These are phyloP conservation scores for Sebastes kiyomatsui DNA, from an alignment of 2,797 vertebrate genomes.

Conservation along the genomic window DNA sequence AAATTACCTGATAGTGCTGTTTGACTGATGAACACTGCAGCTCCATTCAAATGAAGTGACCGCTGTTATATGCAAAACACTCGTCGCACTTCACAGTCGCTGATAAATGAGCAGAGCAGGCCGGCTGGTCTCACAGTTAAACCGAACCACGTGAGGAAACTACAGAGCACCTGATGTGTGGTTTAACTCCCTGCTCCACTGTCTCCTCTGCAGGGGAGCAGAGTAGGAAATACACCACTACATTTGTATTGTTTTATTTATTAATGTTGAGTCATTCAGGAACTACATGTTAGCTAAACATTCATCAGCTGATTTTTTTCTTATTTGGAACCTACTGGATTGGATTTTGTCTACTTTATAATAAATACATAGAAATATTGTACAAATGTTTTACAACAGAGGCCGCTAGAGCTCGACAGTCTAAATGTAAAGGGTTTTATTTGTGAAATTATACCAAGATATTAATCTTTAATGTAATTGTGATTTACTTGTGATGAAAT, in stretches of 20 bases:
- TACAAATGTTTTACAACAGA: background rate
- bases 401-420: background rate
- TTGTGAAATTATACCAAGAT: background rate
- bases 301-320: background rate
- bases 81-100: background rate
- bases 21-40: slow-evolving; percentile 5
- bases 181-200: background rate
- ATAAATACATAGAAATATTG: background rate
- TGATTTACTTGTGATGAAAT: background rate
- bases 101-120: background rate
- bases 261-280: background rate
- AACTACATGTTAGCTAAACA: background rate
- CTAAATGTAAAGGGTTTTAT: background rate
- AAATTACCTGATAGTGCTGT: background rate
- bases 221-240: background rate
- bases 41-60: slow-evolving; percentile 18
- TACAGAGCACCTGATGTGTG: background rate
- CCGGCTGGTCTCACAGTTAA: background rate
- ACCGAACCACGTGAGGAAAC: background rate
- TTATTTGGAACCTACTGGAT: background rate
- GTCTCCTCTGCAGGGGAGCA: background rate
- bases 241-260: background rate
- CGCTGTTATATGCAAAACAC: slow-evolving; percentile 21
- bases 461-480: background rate
- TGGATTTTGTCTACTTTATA: background rate